These are phyloP conservation scores for Nasonovia ribisnigri DNA, from an alignment of 2,888 invertebrate species.

Conservation along the genomic window DNA sequence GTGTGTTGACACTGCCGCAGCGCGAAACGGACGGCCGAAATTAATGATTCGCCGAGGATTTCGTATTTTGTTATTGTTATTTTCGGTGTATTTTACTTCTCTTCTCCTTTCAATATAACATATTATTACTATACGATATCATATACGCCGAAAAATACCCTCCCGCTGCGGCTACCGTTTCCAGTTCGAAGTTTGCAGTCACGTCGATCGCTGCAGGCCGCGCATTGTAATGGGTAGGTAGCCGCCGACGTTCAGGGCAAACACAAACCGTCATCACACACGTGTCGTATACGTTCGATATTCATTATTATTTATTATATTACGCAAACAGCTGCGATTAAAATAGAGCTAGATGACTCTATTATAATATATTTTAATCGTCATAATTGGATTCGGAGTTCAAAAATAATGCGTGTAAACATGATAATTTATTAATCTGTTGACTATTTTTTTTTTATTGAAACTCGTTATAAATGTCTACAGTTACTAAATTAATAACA, in stretches of 20 bases:
- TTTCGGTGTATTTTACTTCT: not conserved
- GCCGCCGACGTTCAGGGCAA: not conserved
- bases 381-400: not conserved
- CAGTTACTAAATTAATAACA: not conserved
- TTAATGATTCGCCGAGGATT: constrained; percentile 57
- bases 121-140: not conserved
- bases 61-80: constrained; percentile 9
- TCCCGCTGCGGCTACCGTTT: constrained; percentile 56
- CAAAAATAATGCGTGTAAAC: not conserved
- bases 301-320: not conserved
- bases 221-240: not conserved
- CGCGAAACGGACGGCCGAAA: constrained; percentile 37
- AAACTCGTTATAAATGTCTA: not conserved
- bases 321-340: not conserved
- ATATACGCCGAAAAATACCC: not conserved
- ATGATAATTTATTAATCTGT: not conserved
- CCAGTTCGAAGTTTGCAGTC: not conserved
- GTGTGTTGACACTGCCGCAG: constrained; percentile 54
- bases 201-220: not conserved
- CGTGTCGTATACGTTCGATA: too few relatives aligned
- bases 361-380: not conserved
- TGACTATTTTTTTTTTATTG: not conserved
- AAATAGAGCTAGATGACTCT: too few relatives aligned
- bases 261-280: not conserved
- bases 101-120: not conserved